phyloP scores from a whole-genome alignment of 2,113 vertebrate genomes.

The Phrynosoma platyrhinos region DNA sequence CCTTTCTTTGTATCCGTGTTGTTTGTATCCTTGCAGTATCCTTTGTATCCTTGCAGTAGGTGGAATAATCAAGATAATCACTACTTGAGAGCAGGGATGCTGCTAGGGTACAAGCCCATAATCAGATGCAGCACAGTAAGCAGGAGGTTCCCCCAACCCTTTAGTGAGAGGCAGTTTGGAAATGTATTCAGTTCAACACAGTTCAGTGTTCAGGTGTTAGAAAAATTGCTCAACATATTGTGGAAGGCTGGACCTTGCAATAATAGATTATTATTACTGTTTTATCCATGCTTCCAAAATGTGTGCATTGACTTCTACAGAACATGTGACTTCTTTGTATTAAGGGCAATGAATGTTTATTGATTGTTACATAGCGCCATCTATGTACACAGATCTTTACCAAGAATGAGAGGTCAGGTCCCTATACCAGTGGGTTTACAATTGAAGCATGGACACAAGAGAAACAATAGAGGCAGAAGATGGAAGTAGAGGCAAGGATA shows the following conservation, averaged over 20 bases:
- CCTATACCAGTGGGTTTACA: background rate
- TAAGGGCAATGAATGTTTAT: slow-evolving; percentile 2
- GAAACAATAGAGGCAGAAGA: background rate
- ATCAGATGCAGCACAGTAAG: too few species aligned
- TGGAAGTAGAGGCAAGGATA: background rate
- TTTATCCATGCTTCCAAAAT: background rate
- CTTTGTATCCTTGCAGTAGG: background rate
- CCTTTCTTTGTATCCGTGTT: background rate
- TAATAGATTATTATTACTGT: background rate
- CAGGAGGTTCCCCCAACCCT: too few species aligned
- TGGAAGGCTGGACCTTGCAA: background rate
- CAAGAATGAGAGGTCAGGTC: background rate
- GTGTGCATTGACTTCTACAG: background rate
- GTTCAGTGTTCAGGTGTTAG: background rate
- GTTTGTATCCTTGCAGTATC: background rate
- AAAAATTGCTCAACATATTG: background rate
- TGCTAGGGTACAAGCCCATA: background rate
- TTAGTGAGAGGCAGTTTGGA: fast-evolving
- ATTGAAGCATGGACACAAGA: background rate
- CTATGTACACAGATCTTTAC: background rate
- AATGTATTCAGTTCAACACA: background rate
- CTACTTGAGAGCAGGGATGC: background rate
- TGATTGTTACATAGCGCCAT: slow-evolving; percentile 8
- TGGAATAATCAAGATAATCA: background rate
- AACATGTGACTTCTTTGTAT: background rate